phyloP scores from a whole-genome alignment of 2,113 vertebrate species.

The Calyptomena viridis region DNA sequence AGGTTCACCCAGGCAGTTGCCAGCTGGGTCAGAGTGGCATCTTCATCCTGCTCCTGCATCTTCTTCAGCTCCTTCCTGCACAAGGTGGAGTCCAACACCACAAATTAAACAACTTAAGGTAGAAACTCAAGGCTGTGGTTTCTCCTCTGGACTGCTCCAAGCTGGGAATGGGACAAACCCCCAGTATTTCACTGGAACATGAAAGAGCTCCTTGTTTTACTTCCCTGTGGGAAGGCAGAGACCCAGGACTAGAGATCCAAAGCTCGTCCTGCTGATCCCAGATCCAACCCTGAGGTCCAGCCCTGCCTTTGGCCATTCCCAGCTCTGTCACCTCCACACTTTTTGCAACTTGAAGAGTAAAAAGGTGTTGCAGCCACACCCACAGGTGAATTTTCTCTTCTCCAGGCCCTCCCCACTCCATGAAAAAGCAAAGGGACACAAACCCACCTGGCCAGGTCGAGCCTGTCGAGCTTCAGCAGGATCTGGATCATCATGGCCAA shows the following conservation, averaged over 20 bases:
- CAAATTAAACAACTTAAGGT: neutral
- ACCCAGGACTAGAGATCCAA: too few relatives aligned
- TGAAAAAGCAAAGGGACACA: too few relatives aligned
- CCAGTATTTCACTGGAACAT: neutral
- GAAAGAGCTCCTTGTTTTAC: neutral
- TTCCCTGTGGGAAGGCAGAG: neutral
- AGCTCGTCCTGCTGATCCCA: neutral
- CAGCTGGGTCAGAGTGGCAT: constrained; percentile 92
- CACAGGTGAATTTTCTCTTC: rapidly evolving
- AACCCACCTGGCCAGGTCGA: constrained; percentile 90
- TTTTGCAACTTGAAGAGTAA: neutral
- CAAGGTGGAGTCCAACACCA: rapidly evolving
- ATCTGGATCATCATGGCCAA: constrained; percentile 92
- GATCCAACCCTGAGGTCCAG: neutral
- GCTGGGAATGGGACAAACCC: rapidly evolving
- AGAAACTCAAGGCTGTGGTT: rapidly evolving
- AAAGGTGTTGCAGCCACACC: rapidly evolving
- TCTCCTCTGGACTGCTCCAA: neutral
- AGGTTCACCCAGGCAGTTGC: constrained; percentile 95
- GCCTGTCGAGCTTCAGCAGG: constrained; percentile 89
- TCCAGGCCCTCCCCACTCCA: rapidly evolving
- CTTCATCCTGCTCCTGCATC: constrained; percentile 97
- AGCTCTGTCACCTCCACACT: neutral
- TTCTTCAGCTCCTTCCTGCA: constrained; percentile 94
- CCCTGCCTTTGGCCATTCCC: neutral